phyloP scores from a whole-genome alignment of 2,797 vertebrate species.

The Urosaurus nigricauda region DNA sequence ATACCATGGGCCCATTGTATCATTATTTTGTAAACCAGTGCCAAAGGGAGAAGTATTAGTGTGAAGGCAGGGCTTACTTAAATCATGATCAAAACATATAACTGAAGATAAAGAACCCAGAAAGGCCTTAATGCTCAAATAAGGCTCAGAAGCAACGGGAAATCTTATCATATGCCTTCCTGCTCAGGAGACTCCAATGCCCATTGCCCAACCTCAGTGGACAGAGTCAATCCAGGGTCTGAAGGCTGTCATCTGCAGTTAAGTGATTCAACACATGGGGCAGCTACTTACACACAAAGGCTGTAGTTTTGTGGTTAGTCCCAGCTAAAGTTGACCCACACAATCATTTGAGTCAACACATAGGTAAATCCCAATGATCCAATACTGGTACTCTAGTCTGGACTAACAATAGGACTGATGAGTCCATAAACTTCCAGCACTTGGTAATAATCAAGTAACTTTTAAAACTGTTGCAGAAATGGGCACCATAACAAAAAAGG shows the following conservation, averaged over 20 bases:
- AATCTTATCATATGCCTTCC: not conserved
- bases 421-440: not conserved
- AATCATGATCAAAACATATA: not conserved
- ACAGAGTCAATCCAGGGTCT: not conserved
- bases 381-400: too few relatives aligned
- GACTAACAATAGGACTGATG: not conserved
- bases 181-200: not conserved
- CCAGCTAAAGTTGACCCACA: too few relatives aligned
- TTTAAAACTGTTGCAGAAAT: not conserved
- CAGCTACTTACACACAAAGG: not conserved
- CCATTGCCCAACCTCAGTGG: not conserved
- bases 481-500: not conserved
- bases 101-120: not conserved
- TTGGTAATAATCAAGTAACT: not conserved
- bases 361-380: too few relatives aligned
- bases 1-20: too few relatives aligned
- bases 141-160: not conserved
- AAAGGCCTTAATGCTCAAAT: not conserved
- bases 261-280: not conserved
- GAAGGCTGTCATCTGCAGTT: not conserved
- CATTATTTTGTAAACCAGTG: not conserved
- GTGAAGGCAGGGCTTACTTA: not conserved
- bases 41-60: not conserved
- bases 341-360: too few relatives aligned
- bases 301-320: too few relatives aligned